phyloP scores from a whole-genome alignment of 37 sponge, comb jelly and placozoan genomes.

The Dysidea cf. avara region DNA sequence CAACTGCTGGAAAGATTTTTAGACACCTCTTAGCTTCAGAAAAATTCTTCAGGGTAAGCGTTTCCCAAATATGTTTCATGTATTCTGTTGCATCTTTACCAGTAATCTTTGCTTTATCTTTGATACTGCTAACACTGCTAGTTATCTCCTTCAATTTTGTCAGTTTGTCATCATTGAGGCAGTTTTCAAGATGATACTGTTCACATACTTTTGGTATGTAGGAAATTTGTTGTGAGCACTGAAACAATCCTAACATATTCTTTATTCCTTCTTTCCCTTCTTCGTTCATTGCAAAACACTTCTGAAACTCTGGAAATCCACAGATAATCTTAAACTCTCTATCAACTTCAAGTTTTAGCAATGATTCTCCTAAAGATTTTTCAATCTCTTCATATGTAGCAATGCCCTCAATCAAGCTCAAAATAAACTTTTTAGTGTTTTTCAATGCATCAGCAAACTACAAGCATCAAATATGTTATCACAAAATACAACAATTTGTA shows the following conservation, averaged over 20 bases:
- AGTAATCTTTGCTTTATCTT: slow-evolving; percentile 41
- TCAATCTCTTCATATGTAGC: slow-evolving; percentile 60
- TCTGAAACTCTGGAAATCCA: slow-evolving; percentile 12
- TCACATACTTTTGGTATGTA: slow-evolving; percentile 57
- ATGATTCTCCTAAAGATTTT: slow-evolving; percentile 15
- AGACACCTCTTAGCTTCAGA: background rate
- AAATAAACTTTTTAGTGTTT: slow-evolving; percentile 33
- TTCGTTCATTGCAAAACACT: slow-evolving; percentile 1
- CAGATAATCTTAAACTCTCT: slow-evolving; percentile 39
- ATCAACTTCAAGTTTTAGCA: slow-evolving; percentile 44
- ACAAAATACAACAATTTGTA: no score
- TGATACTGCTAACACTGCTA: slow-evolving; percentile 10
- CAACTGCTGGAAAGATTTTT: slow-evolving; percentile 32
- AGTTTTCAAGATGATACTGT: slow-evolving; percentile 55
- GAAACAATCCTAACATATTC: slow-evolving; percentile 66
- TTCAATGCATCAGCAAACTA: slow-evolving; percentile 42
- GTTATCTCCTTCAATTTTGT: slow-evolving; percentile 39
- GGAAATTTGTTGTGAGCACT: slow-evolving; percentile 48
- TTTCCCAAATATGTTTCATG: slow-evolving; percentile 16
- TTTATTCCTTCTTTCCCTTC: slow-evolving; percentile 45
- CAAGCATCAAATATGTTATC: no score
- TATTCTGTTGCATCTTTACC: slow-evolving; percentile 47
- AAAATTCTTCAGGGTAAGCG: slow-evolving; percentile 21
- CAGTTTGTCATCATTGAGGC: slow-evolving; percentile 51
- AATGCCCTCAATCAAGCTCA: slow-evolving; percentile 40